Percentiles rank a stretch among this genome's conserved stretches.
Conservation (phyloP, 2,888 invertebrate species). For the Eurois occulta region DNA sequence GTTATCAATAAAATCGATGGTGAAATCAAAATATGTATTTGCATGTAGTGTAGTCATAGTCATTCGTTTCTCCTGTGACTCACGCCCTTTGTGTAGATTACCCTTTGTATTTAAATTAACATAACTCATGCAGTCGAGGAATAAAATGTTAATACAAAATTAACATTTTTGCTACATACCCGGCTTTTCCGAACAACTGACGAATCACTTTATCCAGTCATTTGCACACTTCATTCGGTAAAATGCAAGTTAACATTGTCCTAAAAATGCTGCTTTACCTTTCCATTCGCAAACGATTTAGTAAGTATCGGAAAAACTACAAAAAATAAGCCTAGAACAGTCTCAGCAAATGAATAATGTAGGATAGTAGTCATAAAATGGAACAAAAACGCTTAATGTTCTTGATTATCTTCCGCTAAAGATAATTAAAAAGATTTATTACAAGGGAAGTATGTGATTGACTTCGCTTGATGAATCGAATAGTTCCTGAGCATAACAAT, state of each 20-base stretch:
- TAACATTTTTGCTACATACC: not conserved
- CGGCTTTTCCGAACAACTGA: not conserved
- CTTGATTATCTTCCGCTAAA: slow-evolving; percentile 30
- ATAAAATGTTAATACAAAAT: not conserved
- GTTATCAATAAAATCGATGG: not conserved
- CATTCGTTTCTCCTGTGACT: slow-evolving; percentile 33
- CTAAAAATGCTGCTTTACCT: not conserved
- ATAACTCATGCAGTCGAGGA: slow-evolving; percentile 1
- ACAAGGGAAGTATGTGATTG: slow-evolving; percentile 24
- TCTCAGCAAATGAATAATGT: slow-evolving; percentile 26
- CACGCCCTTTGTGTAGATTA: slow-evolving; percentile 1
- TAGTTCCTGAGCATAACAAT: slow-evolving; percentile 31
- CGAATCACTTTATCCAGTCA: not conserved
- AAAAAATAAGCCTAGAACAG: slow-evolving; percentile 1
- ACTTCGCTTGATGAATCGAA: slow-evolving; percentile 40
- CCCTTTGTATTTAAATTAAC: slow-evolving; percentile 1
- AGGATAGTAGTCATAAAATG: slow-evolving; percentile 27
- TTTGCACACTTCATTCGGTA: not conserved
- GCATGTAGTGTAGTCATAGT: not conserved
- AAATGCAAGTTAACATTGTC: not conserved
- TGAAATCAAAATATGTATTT: slow-evolving; percentile 7
- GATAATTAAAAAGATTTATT: slow-evolving; percentile 48
- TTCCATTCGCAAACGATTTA: not conserved
- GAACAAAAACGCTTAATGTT: slow-evolving; percentile 44
- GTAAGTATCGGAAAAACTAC: not conserved